Conservation (phyloP, 2,113 vertebrate species). For the mouse (Mus musculus) region GRCm39 chr7:66943001-66943500, state of each 20-base stretch:
- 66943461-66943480: constrained; percentile 6
- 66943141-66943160: background rate
- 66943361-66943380: constrained; percentile 46
- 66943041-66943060: constrained; percentile 3
- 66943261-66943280: background rate
- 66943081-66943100: background rate
- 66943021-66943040: constrained; percentile 46
- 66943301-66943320: background rate
- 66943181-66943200: background rate
- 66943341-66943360: constrained; percentile 33
- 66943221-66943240: background rate
- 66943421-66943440: constrained; percentile 15
- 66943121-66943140: background rate
- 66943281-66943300: background rate
- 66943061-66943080: background rate
- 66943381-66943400: constrained; percentile 14
- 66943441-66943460: background rate
- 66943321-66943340: constrained; percentile 32
- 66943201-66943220: background rate
- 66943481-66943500: constrained; percentile 27
- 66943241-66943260: background rate
- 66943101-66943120: background rate
- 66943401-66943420: constrained; percentile 32
- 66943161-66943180: background rate
- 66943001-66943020: background rate